Evolutionary conservation across 2,888 invertebrate species (phyloP), one percentile per base, ranked within the genome.

Genomic region (Nymphalis c-album): DNA sequence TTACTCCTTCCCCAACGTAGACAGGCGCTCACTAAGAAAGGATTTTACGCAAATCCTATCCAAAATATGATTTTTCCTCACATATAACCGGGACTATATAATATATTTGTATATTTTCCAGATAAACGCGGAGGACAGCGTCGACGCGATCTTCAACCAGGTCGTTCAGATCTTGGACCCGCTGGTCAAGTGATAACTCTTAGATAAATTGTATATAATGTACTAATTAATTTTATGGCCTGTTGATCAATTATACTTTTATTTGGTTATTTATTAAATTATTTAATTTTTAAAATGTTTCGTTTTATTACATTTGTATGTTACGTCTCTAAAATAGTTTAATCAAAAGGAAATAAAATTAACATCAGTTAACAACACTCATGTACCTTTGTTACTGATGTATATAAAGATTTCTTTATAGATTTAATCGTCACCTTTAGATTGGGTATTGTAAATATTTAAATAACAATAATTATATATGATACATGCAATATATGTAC

Each of bases 51-150:
- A 22, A 22, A 22, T 22, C 22, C 26, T 31, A 31, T 31, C 26
- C 0, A 31, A 31, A 31, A 31, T 6, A 5, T 0, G n/a, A 31
- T 31, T 31, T 31, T 31, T 31, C 26, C 5, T 31, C 26, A 6
- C 6, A 31, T 31, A 5, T 26, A 26, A 3, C 26, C 26, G 5
- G 26, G 6, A 31, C 26, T 31, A 31, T 13, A 13, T 13, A 40
- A 10, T 40, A 40, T 40, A 40, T 40, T 40, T 40, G 40, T 13
- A 40, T 46, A 7, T 60, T 45, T 80, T 93, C 1, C 88, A 97
- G 97, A 96, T 98, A 81, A 94, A 96, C 79, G 98, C 97, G 0
- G 97, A 97, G 83, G 94, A 95, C 64, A 78, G 91, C 0, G 94
- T 96, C 0, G 96, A 97, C 64, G 94, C 93, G 10, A 96, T 98